Conservation (phyloP, 23 tunicate genomes). For the Aplidium turbinatum region DNA sequence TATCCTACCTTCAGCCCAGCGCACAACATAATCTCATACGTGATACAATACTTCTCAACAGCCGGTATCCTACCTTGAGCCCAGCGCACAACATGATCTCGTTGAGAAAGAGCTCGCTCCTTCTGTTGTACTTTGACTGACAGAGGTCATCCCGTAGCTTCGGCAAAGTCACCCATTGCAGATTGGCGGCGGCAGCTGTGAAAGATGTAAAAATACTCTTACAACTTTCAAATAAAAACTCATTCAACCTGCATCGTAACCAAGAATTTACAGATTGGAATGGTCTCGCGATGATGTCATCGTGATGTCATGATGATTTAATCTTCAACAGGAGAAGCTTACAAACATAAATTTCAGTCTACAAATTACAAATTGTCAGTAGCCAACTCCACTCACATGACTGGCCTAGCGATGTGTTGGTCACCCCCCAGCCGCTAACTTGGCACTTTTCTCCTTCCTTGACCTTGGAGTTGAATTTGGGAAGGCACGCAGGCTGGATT, state of each 20-base stretch:
- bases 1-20: slow-evolving; percentile 78
- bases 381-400: slow-evolving; percentile 78
- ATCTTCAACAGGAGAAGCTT: no score
- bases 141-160: slow-evolving; percentile 51
- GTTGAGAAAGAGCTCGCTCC: slow-evolving; percentile 29
- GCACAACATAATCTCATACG: slow-evolving; percentile 73
- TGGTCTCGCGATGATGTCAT: no score
- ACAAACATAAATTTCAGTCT: no score
- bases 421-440: slow-evolving; percentile 92
- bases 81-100: slow-evolving; percentile 92
- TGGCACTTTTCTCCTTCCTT: slow-evolving; percentile 67
- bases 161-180: slow-evolving; percentile 78
- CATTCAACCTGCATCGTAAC: no score
- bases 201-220: no score
- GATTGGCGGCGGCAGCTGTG: slow-evolving; percentile 71
- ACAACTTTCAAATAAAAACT: no score
- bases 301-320: no score
- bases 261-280: no score
- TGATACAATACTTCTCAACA: no score
- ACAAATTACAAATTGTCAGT: slow-evolving; percentile 54
- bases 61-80: slow-evolving; percentile 49
- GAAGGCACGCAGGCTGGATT: slow-evolving; percentile 84
- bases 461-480: slow-evolving; percentile 13
- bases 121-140: slow-evolving; percentile 48
- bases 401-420: slow-evolving; percentile 64